These are phyloP conservation scores for Sebastes hubbsi DNA, from an alignment of 2,797 vertebrate genomes.

Conservation along the genomic window DNA sequence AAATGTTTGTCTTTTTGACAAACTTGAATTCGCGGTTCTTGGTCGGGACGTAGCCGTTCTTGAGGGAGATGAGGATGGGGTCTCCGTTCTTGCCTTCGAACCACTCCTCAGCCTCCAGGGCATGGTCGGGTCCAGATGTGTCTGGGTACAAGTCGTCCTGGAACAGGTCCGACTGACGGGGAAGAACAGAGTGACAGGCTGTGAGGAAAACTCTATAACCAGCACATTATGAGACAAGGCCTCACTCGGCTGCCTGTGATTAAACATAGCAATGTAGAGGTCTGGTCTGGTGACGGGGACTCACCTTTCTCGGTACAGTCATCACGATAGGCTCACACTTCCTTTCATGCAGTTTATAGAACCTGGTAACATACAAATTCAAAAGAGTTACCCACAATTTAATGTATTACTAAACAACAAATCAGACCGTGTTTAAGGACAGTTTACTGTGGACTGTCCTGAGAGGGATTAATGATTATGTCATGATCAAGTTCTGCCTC, in stretches of 20 bases:
- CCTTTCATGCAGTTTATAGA: slow-evolving; percentile 97
- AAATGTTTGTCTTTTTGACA: slow-evolving; percentile 92
- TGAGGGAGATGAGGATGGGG: slow-evolving; percentile 94
- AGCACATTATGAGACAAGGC: not conserved
- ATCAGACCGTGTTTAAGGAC: not conserved
- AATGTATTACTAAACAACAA: not conserved
- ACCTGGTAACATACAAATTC: slow-evolving; percentile 80
- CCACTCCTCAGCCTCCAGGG: slow-evolving; percentile 96
- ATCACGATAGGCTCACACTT: slow-evolving; percentile 99
- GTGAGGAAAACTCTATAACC: not conserved
- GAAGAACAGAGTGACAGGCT: not conserved
- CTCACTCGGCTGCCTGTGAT: not conserved
- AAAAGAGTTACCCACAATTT: slow-evolving; percentile 16
- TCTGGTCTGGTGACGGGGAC: slow-evolving; percentile 33
- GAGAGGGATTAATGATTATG: not conserved
- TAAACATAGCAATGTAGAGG: not conserved
- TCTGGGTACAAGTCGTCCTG: slow-evolving; percentile 98
- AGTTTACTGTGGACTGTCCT: not conserved
- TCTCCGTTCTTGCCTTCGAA: slow-evolving; percentile 94
- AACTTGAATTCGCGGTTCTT: slow-evolving; percentile 96
- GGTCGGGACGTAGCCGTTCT: slow-evolving; percentile 91
- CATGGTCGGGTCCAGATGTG: slow-evolving; percentile 91
- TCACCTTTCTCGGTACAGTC: slow-evolving; percentile 98
- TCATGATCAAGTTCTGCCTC: slow-evolving; percentile 43
- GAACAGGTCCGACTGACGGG: slow-evolving; percentile 93